These are phyloP conservation scores for Phrynocephalus forsythii DNA, from an alignment of 2,797 vertebrate species.

Conservation along the genomic window DNA sequence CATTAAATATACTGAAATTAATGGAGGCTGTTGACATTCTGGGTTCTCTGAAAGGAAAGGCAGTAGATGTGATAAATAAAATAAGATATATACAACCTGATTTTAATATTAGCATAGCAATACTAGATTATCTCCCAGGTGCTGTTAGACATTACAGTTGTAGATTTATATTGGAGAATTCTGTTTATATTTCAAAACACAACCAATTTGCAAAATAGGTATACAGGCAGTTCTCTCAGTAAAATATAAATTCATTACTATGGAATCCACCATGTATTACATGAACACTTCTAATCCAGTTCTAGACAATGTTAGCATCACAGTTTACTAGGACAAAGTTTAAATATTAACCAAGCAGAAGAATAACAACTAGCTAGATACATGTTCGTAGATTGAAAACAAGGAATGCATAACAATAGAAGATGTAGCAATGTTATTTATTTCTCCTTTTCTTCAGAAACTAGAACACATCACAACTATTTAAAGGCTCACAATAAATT, in stretches of 20 bases:
- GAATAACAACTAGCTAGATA: not conserved
- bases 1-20: not conserved
- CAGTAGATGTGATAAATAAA: not conserved
- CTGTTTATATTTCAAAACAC: not conserved
- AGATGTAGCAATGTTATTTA: not conserved
- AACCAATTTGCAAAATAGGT: not conserved
- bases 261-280: not conserved
- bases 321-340: not conserved
- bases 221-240: not conserved
- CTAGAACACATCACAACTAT: not conserved
- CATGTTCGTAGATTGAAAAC: not conserved
- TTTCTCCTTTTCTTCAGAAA: not conserved
- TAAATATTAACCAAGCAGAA: slow-evolving; percentile 1
- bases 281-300: not conserved
- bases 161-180: not conserved
- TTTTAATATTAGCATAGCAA: not conserved
- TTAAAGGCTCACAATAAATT: not conserved
- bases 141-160: not conserved
- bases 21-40: not conserved
- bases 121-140: not conserved
- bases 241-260: not conserved
- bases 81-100: not conserved
- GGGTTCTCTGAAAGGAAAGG: not conserved
- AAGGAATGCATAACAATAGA: not conserved
- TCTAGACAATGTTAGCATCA: not conserved